Evolutionary conservation across 2,113 vertebrate species (phyloP).

Genomic region (Paracyprichromis sp.): DNA sequence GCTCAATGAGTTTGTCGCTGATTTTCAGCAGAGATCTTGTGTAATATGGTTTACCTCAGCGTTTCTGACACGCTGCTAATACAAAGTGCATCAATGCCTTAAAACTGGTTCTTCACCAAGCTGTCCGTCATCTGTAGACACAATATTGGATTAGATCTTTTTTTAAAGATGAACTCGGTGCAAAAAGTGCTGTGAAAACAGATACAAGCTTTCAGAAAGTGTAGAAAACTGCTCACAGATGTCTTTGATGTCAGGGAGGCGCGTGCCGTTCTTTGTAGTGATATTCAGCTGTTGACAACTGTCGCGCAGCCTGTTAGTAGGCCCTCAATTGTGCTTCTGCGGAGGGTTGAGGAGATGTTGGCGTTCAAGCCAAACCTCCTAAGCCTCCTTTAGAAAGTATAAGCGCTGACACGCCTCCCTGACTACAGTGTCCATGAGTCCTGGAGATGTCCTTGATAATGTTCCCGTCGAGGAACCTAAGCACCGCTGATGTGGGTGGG

Average conservation of each 20-base stretch:
- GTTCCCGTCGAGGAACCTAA: background rate
- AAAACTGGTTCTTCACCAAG: background rate
- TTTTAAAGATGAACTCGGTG: background rate
- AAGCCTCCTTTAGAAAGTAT: background rate
- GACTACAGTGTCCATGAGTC: background rate
- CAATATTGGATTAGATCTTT: background rate
- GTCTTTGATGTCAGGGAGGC: background rate
- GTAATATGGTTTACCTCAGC: background rate
- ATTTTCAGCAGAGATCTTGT: background rate
- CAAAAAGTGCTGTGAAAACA: background rate
- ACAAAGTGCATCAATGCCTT: background rate
- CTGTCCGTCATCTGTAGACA: background rate
- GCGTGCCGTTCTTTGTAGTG: rapidly evolving
- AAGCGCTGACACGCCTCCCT: background rate
- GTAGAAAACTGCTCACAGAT: background rate
- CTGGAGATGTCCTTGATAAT: background rate
- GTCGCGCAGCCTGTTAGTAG: background rate
- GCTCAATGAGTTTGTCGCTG: rapidly evolving
- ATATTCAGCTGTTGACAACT: background rate
- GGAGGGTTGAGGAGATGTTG: background rate
- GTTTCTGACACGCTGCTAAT: background rate
- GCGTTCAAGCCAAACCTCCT: background rate
- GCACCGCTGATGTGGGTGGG: background rate
- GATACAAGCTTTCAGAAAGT: background rate
- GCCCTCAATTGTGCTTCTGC: background rate